These are phyloP conservation scores for Folsomia candida DNA, from an alignment of 2,888 invertebrate species.

Conservation along the genomic window DNA sequence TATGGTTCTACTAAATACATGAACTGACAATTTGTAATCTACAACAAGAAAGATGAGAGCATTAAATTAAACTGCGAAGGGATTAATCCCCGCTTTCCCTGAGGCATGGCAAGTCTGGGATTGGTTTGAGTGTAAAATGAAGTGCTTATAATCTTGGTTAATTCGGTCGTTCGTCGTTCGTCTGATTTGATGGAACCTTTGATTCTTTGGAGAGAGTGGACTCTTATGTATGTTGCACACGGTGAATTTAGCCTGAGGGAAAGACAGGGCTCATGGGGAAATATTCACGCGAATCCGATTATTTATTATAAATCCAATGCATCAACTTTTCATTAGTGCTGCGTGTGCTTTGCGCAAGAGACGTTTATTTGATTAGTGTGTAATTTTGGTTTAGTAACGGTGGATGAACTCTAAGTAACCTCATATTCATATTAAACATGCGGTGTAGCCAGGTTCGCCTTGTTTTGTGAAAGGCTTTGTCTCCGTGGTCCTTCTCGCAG, in stretches of 20 bases:
- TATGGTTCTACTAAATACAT: too few species aligned
- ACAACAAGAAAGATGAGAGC: background rate
- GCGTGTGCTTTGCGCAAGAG: too few species aligned
- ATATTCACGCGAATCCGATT: background rate
- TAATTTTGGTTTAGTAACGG: too few species aligned
- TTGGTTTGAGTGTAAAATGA: background rate
- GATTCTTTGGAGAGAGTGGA: background rate
- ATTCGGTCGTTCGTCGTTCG: background rate
- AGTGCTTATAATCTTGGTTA: constrained; percentile 4
- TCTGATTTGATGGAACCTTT: background rate
- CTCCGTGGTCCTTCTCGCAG: too few species aligned
- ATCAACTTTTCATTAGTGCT: too few species aligned
- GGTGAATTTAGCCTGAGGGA: background rate
- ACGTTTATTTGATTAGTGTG: too few species aligned
- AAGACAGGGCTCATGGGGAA: background rate
- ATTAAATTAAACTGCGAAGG: background rate
- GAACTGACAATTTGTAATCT: background rate
- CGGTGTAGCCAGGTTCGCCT: too few species aligned
- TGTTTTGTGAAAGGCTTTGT: too few species aligned
- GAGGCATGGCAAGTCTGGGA: background rate
- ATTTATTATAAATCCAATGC: too few species aligned
- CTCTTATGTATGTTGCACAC: background rate
- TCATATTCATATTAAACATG: too few species aligned
- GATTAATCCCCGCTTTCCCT: constrained; percentile 1
- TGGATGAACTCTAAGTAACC: too few species aligned